Percentiles rank a stretch among this genome's conserved stretches.
Conservation (phyloP, 2,113 vertebrate species). For the Rhipidura dahli region DNA sequence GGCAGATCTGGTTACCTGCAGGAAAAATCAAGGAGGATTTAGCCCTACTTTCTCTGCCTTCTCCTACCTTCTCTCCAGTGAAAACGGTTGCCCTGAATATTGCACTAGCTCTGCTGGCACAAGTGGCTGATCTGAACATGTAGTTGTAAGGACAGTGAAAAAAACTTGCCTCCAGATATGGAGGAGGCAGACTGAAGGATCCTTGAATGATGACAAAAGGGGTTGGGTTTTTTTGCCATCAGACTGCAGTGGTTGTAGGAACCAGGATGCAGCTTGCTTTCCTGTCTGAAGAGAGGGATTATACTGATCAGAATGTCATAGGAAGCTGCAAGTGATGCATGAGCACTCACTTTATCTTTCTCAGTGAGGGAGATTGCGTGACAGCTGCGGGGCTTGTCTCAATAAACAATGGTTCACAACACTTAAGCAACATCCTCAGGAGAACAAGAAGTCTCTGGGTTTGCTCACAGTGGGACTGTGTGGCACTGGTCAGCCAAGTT, state of each 20-base stretch:
- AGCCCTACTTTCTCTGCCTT: not conserved
- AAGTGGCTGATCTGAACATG: not conserved
- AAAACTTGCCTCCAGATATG: not conserved
- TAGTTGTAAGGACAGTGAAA: not conserved
- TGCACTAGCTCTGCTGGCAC: not conserved
- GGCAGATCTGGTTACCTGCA: not conserved
- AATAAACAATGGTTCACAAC: not conserved
- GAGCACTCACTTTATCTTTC: conserved; percentile 31
- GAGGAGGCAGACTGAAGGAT: not conserved
- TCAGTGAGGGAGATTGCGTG: not conserved
- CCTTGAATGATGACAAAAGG: not conserved
- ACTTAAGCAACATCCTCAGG: not conserved
- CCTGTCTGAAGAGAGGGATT: conserved; percentile 35
- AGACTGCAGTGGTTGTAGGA: not conserved
- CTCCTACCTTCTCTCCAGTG: not conserved
- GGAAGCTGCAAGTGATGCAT: conserved; percentile 41
- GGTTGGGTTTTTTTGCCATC: not conserved
- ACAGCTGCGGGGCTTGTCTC: not conserved
- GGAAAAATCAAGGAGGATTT: not conserved
- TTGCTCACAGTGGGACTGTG: not conserved
- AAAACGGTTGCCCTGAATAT: not conserved
- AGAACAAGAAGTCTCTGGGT: not conserved
- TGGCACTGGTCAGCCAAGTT: not conserved
- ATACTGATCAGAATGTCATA: conserved; percentile 3
- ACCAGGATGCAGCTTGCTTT: conserved; percentile 8